phyloP scores from a whole-genome alignment of 2,797 vertebrate genomes.

The Gymnothorax reevesii region DNA sequence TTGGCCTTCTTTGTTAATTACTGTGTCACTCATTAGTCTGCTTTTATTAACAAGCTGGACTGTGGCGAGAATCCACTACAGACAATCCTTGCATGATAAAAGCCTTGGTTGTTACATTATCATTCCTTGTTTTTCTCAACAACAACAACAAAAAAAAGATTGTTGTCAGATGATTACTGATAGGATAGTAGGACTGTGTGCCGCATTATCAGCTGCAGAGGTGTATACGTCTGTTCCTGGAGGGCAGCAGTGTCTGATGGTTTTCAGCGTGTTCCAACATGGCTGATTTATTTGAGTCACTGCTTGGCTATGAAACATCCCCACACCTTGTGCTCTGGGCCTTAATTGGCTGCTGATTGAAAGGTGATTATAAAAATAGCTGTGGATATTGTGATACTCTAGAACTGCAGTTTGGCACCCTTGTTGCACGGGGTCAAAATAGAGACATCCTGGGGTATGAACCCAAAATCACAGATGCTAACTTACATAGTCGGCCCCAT shows the following conservation, averaged over 20 bases:
- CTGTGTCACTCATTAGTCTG: conserved; percentile 6
- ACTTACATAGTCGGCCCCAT: no score
- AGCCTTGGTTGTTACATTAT: not conserved
- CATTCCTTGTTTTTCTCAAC: not conserved
- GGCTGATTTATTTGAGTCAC: no score
- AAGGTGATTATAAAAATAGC: no score
- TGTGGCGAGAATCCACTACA: not conserved
- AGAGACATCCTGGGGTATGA: not conserved
- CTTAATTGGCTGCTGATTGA: no score
- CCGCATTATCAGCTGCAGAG: not conserved
- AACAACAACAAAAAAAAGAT: not conserved
- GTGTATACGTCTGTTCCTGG: no score
- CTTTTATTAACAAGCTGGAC: conserved; percentile 1
- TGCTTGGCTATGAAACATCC: no score
- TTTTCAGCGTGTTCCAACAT: no score
- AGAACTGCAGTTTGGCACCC: no score
- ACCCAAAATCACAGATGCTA: no score
- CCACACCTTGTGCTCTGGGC: no score
- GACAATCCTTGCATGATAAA: not conserved
- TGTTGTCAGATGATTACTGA: not conserved
- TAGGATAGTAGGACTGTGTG: not conserved
- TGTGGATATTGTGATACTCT: no score
- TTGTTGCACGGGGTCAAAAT: not conserved
- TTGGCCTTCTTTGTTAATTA: not conserved
- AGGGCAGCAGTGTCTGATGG: no score